Conservation (phyloP, 2,113 vertebrate species). For the Anarhynchus alexandrinus region DNA sequence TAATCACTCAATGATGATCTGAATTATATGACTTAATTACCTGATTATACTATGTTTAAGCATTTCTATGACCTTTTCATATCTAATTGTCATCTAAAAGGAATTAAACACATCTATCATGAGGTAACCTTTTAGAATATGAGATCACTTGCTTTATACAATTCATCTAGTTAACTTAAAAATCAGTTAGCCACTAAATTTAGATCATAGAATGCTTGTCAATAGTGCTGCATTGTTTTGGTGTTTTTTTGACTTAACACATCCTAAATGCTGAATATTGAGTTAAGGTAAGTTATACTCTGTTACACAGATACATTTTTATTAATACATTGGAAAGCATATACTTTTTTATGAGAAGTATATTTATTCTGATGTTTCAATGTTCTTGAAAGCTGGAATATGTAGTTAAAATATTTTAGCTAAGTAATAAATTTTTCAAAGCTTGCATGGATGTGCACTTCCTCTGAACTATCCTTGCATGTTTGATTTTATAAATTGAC, state of each 20-base stretch:
- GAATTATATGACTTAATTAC: conserved; percentile 54
- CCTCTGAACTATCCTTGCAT: not conserved
- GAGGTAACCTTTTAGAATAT: conserved; percentile 11
- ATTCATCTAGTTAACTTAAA: not conserved
- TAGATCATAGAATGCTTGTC: not conserved
- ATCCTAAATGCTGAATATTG: not conserved
- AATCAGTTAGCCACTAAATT: not conserved
- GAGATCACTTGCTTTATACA: not conserved
- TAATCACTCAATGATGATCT: conserved; percentile 22
- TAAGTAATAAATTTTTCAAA: not conserved
- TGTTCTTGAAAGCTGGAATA: not conserved
- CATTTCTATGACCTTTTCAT: conserved; percentile 43
- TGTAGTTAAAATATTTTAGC: not conserved
- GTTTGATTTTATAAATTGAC: not conserved
- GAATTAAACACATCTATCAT: not conserved
- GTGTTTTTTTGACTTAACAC: not conserved
- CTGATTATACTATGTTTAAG: conserved; percentile 44
- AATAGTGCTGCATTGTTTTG: not conserved
- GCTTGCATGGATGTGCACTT: not conserved
- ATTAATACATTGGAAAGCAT: not conserved
- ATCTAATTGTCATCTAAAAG: conserved; percentile 27
- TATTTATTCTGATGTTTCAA: not conserved
- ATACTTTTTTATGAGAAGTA: not conserved
- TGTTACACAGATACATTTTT: not conserved
- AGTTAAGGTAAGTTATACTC: not conserved